Evolutionary conservation across 2,888 invertebrate species (phyloP), one percentile per base, ranked within the genome.

Genomic region (Atrina japonica): DNA sequence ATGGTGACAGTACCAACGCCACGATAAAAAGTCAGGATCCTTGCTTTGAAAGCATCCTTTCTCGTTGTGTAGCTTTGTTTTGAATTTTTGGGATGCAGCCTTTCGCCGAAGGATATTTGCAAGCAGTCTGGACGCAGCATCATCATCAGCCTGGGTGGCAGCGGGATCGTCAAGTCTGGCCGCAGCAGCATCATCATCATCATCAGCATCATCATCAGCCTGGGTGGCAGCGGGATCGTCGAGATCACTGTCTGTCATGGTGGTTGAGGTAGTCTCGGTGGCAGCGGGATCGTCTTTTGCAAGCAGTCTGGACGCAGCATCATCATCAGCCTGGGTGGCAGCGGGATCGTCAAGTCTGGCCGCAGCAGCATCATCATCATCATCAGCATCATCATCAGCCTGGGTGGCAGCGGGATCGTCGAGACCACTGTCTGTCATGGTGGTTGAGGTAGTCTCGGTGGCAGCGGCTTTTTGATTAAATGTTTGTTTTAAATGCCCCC

Each of bases 1-100:
- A 50, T 50, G 50, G 50, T 50, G 50, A 50, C 50, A 50, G 11
- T 50, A 50, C 50, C 50, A 23, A 50, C 50, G 50, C 50, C 50
- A 50, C 50, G 50, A 50, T 50, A 50, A 50, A 50, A 50, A 50
- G 50, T 50, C 50, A 50, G 50, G 50, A 50, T 50, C 50, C 50
- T 50, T 50, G 50, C 50, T 50, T 50, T 50, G 50, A 50, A 50
- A 50, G 50, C 50, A 50, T 50, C 50, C 50, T 50, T 50, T 50
- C 50, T 2, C 50, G 50, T 50, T 50, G 50, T 50, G 3, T 50
- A 50, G 50, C 50, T 50, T 50, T 50, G 50, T 50, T 50, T 50
- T 50, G 50, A 50, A 50, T 50, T 50, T 50, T 50, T 50, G 50
- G 50, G 50, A 50, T 50, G 50, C 50, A 50, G 50, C 50, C 50